Conservation (phyloP, 2,888 invertebrate species). For the Caenorhabditis parvicauda region DNA sequence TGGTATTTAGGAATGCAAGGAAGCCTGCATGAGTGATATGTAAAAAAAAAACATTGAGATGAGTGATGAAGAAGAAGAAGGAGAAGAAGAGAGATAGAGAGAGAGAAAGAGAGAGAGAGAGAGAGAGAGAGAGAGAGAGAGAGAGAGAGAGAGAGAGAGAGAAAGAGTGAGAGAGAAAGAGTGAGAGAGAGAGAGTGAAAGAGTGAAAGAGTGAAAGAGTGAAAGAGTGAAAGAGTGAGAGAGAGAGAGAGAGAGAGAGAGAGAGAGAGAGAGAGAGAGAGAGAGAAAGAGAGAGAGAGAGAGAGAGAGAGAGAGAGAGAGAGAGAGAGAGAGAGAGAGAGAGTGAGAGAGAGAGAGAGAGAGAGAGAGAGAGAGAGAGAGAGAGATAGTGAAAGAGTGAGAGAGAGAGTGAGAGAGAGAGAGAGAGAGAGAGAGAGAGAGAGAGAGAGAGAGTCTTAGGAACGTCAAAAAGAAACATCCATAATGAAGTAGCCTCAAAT, state of each 20-base stretch:
- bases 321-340: neutral
- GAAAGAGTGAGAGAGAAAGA: conserved; percentile 9
- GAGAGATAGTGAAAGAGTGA: too few relatives aligned
- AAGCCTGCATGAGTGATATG: too few relatives aligned
- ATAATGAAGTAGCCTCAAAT: too few relatives aligned
- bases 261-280: neutral
- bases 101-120: neutral
- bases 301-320: neutral
- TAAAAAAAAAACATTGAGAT: conserved; percentile 6
- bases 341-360: neutral
- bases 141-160: conserved; percentile 2
- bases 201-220: neutral
- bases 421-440: neutral
- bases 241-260: neutral
- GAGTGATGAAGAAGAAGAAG: neutral
- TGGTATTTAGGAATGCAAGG: too few relatives aligned
- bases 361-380: too few relatives aligned
- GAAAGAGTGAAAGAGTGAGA: neutral
- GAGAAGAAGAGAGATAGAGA: conserved; percentile 2
- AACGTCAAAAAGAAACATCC: neutral
- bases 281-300: neutral
- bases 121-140: neutral
- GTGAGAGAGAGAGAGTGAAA: conserved; percentile 1
- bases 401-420: neutral
- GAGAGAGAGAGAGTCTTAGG: neutral